phyloP scores from a whole-genome alignment of 2,113 vertebrate species.

The Sinocyclocheilus rhinocerous region DNA sequence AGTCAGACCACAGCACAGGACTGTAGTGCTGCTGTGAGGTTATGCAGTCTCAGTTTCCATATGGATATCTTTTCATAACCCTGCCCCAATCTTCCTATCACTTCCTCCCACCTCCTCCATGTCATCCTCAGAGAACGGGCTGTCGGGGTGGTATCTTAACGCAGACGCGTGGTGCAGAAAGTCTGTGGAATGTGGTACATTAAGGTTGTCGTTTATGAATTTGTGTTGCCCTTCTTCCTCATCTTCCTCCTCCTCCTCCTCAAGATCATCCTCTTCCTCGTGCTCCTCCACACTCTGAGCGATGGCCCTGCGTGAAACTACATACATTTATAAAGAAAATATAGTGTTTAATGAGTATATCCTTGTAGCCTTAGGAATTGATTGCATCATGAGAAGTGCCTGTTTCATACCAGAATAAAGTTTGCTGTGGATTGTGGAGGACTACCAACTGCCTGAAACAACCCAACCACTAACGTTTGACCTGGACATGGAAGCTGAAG shows the following conservation, averaged over 20 bases:
- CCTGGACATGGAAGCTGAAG: not conserved
- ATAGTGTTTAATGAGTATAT: not conserved
- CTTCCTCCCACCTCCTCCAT: slow-evolving; percentile 65
- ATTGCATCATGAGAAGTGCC: not conserved
- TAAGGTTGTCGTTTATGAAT: slow-evolving; percentile 62
- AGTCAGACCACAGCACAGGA: not conserved
- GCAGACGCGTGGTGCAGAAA: slow-evolving; percentile 63
- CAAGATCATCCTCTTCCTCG: slow-evolving; percentile 40
- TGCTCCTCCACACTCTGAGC: slow-evolving; percentile 59
- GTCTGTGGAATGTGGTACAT: slow-evolving; percentile 63
- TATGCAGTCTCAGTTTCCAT: not conserved
- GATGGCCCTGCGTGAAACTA: not conserved
- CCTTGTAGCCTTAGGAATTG: not conserved
- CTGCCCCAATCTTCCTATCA: slow-evolving; percentile 77
- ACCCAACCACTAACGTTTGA: not conserved
- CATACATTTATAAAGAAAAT: not conserved
- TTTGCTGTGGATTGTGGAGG: no score
- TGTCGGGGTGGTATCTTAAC: slow-evolving; percentile 70
- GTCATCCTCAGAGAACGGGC: slow-evolving; percentile 77
- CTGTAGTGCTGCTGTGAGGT: no score
- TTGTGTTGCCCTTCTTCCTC: slow-evolving; percentile 40
- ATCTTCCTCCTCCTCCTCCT: slow-evolving; percentile 63
- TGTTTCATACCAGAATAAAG: not conserved
- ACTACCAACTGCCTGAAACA: not conserved
- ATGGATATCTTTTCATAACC: slow-evolving; percentile 71